Evolutionary conservation across 2,888 invertebrate species (phyloP).

Genomic region (Apocheima hispidaria): DNA sequence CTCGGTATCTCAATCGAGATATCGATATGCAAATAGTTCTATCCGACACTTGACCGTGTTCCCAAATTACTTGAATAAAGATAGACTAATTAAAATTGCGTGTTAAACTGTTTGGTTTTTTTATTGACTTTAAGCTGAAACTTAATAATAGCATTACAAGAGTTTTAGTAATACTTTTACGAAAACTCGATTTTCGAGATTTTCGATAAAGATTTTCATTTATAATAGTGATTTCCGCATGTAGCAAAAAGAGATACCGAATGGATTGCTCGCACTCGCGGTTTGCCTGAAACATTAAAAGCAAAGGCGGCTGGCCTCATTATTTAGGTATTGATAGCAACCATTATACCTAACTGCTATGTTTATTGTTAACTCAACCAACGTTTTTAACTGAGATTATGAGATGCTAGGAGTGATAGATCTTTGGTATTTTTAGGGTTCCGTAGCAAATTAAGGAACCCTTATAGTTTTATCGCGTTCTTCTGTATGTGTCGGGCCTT

Average conservation of each 20-base stretch:
- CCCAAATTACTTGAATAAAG: slow-evolving; percentile 23
- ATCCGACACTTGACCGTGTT: slow-evolving; percentile 33
- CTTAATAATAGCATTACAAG: too few species aligned
- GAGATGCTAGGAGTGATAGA: neutral
- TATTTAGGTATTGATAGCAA: slow-evolving; percentile 74
- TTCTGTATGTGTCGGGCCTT: too few species aligned
- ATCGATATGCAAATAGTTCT: slow-evolving; percentile 44
- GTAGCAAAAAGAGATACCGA: slow-evolving; percentile 81
- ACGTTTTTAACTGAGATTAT: neutral
- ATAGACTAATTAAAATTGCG: slow-evolving; percentile 5
- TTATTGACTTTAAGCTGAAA: too few species aligned
- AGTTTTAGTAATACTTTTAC: neutral
- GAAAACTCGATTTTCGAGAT: slow-evolving; percentile 20
- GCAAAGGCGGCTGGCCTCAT: slow-evolving; percentile 83
- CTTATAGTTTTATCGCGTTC: too few species aligned
- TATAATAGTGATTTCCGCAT: slow-evolving; percentile 65
- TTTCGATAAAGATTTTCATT: slow-evolving; percentile 34
- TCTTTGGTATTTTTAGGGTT: neutral
- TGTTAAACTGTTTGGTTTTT: too few species aligned
- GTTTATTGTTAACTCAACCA: slow-evolving; percentile 12
- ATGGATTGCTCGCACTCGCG: slow-evolving; percentile 74
- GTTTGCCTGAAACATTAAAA: slow-evolving; percentile 78
- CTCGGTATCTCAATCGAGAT: slow-evolving; percentile 43
- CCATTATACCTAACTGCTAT: slow-evolving; percentile 36
- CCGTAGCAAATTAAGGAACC: too few species aligned